Evolutionary conservation across 2,888 invertebrate species (phyloP), one percentile per base, ranked within the genome.

Genomic region (Myopa tessellatipennis): DNA sequence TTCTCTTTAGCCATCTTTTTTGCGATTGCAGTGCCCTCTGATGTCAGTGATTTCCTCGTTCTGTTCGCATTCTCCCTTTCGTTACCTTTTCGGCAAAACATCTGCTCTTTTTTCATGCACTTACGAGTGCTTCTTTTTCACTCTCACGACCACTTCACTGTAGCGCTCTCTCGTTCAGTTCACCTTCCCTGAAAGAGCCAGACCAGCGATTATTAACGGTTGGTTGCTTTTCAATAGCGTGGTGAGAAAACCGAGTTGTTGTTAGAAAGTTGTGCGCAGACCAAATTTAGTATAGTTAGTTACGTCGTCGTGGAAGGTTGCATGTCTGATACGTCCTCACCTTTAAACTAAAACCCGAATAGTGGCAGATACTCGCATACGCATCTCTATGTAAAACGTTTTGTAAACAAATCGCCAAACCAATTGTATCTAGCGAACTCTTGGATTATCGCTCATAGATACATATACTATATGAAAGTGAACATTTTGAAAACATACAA

Each of bases 391-490:
- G n/a, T 10, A 50, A 50, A 50, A 69, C 18, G 8, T 36, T 36
- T 68, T 75, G 73, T 50, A 74, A 74, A 74, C 63, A 72, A 72
- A 68, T 68, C 60, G n/a, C 7, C 4, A 8, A 65, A 71, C 81
- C 83, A 83, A 83, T 82, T 87, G 88, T 84, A 82, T 82, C 82
- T 83, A 87, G 87, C 87, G 87, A 87, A 82, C 87, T 82, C 82
- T 83, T 86, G 87, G 87, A 87, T 87, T 87, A 87, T 87, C 87
- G 87, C 87, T 86, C 87, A 86, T 85, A 85, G 84, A 78, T 63
- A 45, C 74, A 26, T 26, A 26, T 26, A 26, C 26, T 26, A 26
- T 26, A 26, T 26, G 58, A 63, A 67, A 77, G 70, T 68, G n/a
- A 78, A 63, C 75, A 65, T 77, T 12, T 58, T 7, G 70, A 77